Conservation (phyloP, 2,113 vertebrate genomes). For the Ahaetulla prasina region DNA sequence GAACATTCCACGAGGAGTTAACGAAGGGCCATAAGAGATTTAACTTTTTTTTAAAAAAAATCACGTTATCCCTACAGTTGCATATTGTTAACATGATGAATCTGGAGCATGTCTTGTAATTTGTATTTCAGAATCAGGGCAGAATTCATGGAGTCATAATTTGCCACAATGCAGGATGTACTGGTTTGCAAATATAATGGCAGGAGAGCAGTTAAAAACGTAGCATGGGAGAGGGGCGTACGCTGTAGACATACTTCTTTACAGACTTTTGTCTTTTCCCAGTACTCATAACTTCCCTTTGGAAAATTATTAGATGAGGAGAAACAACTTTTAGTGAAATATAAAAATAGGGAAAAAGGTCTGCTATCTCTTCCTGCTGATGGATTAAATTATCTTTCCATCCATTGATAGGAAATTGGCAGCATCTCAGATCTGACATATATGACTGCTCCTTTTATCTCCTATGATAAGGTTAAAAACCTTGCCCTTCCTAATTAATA, state of each 20-base stretch:
- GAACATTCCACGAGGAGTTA: constrained; percentile 19
- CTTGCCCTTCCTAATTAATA: neutral
- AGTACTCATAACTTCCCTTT: neutral
- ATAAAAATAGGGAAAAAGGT: neutral
- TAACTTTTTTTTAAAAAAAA: constrained; percentile 34
- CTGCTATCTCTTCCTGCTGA: neutral
- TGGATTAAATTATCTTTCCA: neutral
- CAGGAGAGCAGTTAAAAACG: neutral
- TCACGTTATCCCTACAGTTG: constrained; percentile 20
- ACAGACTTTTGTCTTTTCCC: neutral
- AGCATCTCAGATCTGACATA: neutral
- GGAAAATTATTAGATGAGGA: neutral
- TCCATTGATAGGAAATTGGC: neutral
- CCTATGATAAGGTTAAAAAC: neutral
- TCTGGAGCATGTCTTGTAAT: neutral
- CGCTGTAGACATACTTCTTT: neutral
- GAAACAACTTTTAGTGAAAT: neutral
- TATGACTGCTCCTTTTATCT: neutral
- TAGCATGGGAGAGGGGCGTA: neutral
- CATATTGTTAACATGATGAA: constrained; percentile 10
- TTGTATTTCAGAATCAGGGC: neutral
- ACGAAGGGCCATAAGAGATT: constrained; percentile 32
- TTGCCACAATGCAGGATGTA: neutral
- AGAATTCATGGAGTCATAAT: neutral
- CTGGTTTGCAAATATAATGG: neutral